Base-by-base conservation (phyloP, 2,888 invertebrate genomes). In the Netelia virgata region DNA sequence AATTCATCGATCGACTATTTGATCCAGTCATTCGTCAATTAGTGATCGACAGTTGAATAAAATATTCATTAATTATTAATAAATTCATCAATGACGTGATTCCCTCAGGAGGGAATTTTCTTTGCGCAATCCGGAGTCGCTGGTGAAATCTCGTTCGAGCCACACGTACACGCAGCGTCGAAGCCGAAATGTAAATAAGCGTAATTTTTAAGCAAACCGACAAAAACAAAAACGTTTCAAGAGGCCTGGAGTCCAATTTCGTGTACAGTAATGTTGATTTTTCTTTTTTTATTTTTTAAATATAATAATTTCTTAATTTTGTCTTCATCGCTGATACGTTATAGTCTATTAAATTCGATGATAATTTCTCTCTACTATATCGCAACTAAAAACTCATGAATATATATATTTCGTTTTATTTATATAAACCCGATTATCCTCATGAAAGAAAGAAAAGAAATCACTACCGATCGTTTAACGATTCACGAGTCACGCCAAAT, bases 161-260 rank as follows among this genome's bases (percentile, higher is more conserved):
- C 68, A 73, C 75, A 63, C 68, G 36, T 50, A 53, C n/a, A 16
- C 6, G 6, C 14, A 28, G 28, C 57, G 68, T 80, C 76, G 55
- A 81, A 64, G 47, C 72, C 87, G 84, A 78, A 85, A 82, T 92
- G 92, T 92, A 92, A 90, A 92, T 92, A 92, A 85, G 85, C 90
- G 77, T 90, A 90, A 86, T 57, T 68, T 87, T 76, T 89, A 88
- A 78, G 81, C 69, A 85, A 85, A 84, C 59, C 53, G 86, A 73
- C 68, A 61, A 87, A 85, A 86, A 61, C 75, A 82, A 66, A 66
- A 70, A 84, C 77, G 86, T 72, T 85, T 74, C 70, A 83, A 80
- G 76, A 84, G 86, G 85, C 86, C 77, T 66, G 86, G 84, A 87
- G 79, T 77, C 82, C 75, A 82, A 75, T 81, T 88, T 86, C 28